Conservation (phyloP, 2,888 invertebrate genomes). For the Ophion ventricosus region DNA sequence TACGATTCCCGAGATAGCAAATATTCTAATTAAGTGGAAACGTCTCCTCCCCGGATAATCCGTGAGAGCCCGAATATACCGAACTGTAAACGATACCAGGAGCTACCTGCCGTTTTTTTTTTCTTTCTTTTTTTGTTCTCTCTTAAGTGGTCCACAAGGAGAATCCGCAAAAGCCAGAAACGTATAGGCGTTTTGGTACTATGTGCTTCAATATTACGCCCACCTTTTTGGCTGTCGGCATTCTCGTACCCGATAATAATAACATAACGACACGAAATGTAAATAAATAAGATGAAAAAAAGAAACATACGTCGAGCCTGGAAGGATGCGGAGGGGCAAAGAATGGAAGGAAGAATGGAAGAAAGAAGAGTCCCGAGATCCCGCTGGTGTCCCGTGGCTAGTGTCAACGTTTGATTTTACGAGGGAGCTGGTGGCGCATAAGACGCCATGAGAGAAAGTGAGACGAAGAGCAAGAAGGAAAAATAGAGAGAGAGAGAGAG, state of each 20-base stretch:
- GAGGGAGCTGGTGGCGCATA: slow-evolving; percentile 77
- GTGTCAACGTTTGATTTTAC: slow-evolving; percentile 83
- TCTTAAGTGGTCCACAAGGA: neutral
- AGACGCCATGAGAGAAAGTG: slow-evolving; percentile 62
- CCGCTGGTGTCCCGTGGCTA: slow-evolving; percentile 78
- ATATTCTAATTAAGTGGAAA: slow-evolving; percentile 34
- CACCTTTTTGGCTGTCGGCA: slow-evolving; percentile 67
- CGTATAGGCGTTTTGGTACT: slow-evolving; percentile 32
- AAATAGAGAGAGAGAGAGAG: slow-evolving; percentile 46
- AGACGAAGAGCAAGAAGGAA: slow-evolving; percentile 4
- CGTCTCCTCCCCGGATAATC: slow-evolving; percentile 30
- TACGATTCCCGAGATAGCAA: slow-evolving; percentile 31
- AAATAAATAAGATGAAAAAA: slow-evolving; percentile 59
- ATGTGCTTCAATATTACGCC: slow-evolving; percentile 68
- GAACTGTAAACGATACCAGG: slow-evolving; percentile 23
- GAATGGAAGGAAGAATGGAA: slow-evolving; percentile 54
- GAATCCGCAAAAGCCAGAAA: slow-evolving; percentile 13
- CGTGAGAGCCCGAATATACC: neutral
- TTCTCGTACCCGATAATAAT: slow-evolving; percentile 73
- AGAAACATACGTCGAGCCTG: slow-evolving; percentile 36
- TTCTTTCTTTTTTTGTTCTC: no score
- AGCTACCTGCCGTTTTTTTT: slow-evolving; percentile 46
- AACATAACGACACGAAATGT: slow-evolving; percentile 70
- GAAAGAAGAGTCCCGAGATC: slow-evolving; percentile 56
- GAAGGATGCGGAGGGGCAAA: slow-evolving; percentile 49